These are phyloP conservation scores for Mesochorus sp. DNA, from an alignment of 2,888 invertebrate genomes.

Conservation along the genomic window DNA sequence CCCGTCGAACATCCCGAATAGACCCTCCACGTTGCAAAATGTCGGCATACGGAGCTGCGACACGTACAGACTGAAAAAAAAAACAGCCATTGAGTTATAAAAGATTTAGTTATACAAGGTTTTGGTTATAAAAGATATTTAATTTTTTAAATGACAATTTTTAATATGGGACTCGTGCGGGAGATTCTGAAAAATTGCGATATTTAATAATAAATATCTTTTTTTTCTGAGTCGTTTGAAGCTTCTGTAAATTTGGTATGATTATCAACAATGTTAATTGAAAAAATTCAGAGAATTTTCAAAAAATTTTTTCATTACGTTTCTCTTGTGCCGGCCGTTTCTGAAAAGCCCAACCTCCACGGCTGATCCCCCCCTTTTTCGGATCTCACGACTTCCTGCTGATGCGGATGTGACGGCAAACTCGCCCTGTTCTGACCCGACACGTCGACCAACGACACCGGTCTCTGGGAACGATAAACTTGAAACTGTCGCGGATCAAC, in stretches of 20 bases:
- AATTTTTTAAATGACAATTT: too few species aligned
- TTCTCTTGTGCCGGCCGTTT: conserved; percentile 89
- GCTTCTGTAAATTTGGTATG: too few species aligned
- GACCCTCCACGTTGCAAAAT: conserved; percentile 91
- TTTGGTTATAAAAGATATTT: too few species aligned
- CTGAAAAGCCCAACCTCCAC: conserved; percentile 93
- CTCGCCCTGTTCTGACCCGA: conserved; percentile 90
- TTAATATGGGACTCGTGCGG: too few species aligned
- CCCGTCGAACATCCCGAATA: conserved; percentile 93
- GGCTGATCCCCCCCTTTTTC: conserved; percentile 86
- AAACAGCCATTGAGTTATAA: too few species aligned
- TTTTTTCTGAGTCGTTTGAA: too few species aligned
- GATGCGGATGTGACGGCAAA: conserved; percentile 84
- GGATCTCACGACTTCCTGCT: conserved; percentile 78
- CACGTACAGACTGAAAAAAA: conserved; percentile 85
- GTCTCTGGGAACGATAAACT: conserved; percentile 90
- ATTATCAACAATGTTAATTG: too few species aligned
- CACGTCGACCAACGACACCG: conserved; percentile 92
- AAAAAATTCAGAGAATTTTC: too few species aligned
- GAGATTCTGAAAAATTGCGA: too few species aligned
- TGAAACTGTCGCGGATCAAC: conserved; percentile 93
- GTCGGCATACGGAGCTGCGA: conserved; percentile 90
- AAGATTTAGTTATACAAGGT: too few species aligned
- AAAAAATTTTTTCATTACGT: conserved; percentile 76
- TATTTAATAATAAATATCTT: too few species aligned